These are phyloP conservation scores for Aepyceros melampus DNA, from an alignment of 2,113 vertebrate species.

Conservation along the genomic window DNA sequence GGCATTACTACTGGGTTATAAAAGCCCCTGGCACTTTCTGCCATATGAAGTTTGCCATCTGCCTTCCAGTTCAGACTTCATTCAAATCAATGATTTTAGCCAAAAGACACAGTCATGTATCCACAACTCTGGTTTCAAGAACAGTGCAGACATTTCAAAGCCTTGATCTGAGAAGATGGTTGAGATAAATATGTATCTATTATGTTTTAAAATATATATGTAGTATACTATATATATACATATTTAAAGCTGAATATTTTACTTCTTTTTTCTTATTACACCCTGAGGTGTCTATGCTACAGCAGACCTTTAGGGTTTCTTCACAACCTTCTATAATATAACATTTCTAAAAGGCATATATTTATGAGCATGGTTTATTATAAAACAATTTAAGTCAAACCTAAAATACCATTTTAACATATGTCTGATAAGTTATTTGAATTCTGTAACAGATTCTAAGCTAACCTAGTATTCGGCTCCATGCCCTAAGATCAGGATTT, in stretches of 20 bases:
- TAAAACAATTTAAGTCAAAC: constrained; percentile 18
- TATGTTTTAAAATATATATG: background rate
- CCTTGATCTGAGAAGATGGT: background rate
- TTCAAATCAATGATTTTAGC: constrained; percentile 1
- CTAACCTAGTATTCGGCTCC: background rate
- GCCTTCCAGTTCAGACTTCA: background rate
- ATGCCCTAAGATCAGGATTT: background rate
- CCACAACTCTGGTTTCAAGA: background rate
- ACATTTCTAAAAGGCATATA: background rate
- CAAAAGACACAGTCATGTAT: background rate
- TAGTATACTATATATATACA: background rate
- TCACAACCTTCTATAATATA: background rate
- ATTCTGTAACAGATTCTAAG: background rate
- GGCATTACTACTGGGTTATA: background rate
- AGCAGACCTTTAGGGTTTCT: background rate
- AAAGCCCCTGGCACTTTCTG: background rate
- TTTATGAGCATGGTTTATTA: background rate
- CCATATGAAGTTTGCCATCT: background rate
- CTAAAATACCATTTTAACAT: background rate
- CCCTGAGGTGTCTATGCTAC: background rate
- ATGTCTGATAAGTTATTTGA: background rate
- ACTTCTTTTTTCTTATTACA: background rate
- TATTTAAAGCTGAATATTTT: background rate
- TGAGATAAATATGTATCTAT: background rate
- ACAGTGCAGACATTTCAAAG: background rate